Evolutionary conservation across 2,888 invertebrate species (phyloP).

Genomic region (Tetheella fluctuosa): DNA sequence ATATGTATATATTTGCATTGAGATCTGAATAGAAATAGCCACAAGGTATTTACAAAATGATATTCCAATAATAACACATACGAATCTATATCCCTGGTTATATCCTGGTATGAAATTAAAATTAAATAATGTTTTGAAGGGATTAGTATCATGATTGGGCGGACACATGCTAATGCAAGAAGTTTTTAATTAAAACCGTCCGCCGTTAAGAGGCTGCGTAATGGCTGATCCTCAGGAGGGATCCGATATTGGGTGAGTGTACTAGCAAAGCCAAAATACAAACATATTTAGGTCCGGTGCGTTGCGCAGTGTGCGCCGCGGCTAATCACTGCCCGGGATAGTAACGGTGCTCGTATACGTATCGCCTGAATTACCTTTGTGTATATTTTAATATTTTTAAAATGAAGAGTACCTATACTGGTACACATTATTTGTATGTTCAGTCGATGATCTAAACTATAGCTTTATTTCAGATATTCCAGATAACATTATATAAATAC

Average conservation of each 20-base stretch:
- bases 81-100: conserved; percentile 34
- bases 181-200: conserved; percentile 84
- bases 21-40: no score
- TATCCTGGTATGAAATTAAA: conserved; percentile 63
- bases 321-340: conserved; percentile 73
- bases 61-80: conserved; percentile 33
- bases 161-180: conserved; percentile 82
- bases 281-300: conserved; percentile 82
- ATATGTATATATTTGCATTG: no score
- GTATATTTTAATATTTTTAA: conserved; percentile 56
- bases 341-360: conserved; percentile 60
- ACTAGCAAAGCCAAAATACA: conserved; percentile 76
- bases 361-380: conserved; percentile 65
- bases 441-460: neutral
- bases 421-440: conserved; percentile 2
- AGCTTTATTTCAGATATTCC: no score
- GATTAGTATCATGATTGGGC: conserved; percentile 74
- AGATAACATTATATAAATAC: no score
- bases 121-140: conserved; percentile 79
- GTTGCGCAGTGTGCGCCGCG: conserved; percentile 64
- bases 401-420: conserved; percentile 23
- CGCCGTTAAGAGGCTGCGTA: conserved; percentile 82
- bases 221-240: conserved; percentile 80
- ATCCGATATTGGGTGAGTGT: conserved; percentile 77
- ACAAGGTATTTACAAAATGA: conserved; percentile 23